Evolutionary conservation across 2,113 vertebrate species (phyloP).

Genomic region (Syngnathus typhle): DNA sequence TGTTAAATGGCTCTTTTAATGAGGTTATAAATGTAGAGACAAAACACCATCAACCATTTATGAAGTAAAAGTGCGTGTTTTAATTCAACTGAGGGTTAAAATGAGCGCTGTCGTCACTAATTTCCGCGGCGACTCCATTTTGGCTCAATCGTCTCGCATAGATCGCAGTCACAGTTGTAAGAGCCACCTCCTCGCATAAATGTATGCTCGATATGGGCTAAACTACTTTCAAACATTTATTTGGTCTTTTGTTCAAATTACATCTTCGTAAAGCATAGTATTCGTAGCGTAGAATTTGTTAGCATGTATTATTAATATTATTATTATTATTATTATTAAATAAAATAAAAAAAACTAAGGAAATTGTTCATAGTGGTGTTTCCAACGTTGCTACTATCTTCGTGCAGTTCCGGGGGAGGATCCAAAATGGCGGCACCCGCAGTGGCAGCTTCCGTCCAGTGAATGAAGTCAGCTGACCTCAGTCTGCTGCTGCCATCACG

Average conservation of each 20-base stretch:
- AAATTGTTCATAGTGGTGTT: not conserved
- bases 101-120: not conserved
- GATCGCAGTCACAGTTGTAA: conserved; percentile 6
- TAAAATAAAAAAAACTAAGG: too few relatives aligned
- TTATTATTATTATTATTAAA: too few relatives aligned
- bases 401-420: conserved; percentile 29
- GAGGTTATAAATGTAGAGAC: not conserved
- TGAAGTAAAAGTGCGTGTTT: not conserved
- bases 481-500: conserved; percentile 57
- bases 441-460: conserved; percentile 35
- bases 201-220: not conserved
- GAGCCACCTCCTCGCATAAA: not conserved
- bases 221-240: not conserved
- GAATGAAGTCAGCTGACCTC: conserved; percentile 76
- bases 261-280: not conserved
- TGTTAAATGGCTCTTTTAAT: not conserved
- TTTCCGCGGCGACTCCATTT: conserved; percentile 36
- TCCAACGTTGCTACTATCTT: conserved; percentile 10
- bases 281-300: too few relatives aligned
- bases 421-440: conserved; percentile 59
- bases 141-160: conserved; percentile 48
- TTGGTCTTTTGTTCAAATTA: not conserved
- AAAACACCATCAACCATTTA: not conserved
- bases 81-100: not conserved
- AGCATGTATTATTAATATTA: too few relatives aligned